Evolutionary conservation across 2,113 vertebrate genomes (phyloP).

Genomic region (Crotophaga sulcirostris): DNA sequence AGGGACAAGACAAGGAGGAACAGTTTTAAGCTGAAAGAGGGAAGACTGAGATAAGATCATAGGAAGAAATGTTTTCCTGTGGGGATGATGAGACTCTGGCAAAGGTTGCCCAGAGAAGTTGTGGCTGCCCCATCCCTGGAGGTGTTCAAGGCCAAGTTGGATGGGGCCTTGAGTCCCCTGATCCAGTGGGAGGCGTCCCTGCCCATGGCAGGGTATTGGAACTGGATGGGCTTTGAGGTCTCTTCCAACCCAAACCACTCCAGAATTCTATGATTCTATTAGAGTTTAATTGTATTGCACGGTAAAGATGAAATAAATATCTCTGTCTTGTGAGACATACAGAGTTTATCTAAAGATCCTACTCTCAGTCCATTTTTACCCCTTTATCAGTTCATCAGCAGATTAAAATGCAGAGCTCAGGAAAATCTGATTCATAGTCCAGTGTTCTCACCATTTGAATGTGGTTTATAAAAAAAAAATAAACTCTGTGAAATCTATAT

Average conservation of each 20-base stretch:
- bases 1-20: background rate
- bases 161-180: no score
- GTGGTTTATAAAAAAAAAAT: fast-evolving
- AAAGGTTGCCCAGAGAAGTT: no score
- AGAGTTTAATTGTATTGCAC: background rate
- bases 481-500: background rate
- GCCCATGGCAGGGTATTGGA: no score
- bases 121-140: no score
- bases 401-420: background rate
- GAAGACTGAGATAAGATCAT: no score
- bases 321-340: background rate
- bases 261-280: background rate
- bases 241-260: no score
- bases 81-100: no score
- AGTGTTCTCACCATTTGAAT: background rate
- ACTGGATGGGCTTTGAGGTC: no score
- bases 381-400: background rate
- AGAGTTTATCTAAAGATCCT: background rate
- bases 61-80: no score
- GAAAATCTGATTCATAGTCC: background rate
- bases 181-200: no score
- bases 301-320: background rate
- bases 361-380: background rate
- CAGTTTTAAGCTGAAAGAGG: no score
- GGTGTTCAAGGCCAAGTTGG: no score